Base-by-base conservation (phyloP, 2,888 invertebrate genomes). In the Platerodrilus igneus region DNA sequence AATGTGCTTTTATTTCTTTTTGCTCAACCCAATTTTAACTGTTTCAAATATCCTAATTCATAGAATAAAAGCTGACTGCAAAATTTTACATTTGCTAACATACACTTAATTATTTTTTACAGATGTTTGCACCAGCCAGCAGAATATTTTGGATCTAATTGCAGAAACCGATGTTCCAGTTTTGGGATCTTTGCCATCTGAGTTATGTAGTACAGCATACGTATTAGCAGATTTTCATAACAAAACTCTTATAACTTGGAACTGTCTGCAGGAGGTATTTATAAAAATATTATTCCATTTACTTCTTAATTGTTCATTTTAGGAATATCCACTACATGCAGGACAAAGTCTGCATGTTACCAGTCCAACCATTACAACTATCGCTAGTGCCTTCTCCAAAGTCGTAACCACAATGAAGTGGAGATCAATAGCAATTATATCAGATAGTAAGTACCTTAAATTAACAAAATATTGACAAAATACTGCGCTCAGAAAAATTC, bases 361-460 rank as follows among this genome's bases (percentile, higher is more conserved):
- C 3, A 41, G 45, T 13, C 72, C 75, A 6, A 69, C 73, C 19
- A 62, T 73, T 32, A 60, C 67, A 22, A 64, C 70, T 34, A 65
- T 73, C 48, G 71, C 74, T 7, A 64, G 64, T 29, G 72, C 71
- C 15, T 64, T 75, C 39, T 63, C 69, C 5, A 66, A 68, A 52
- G 64, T 74, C 40, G 70, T 74, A 47, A 59, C 63, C 43, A 70
- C 70, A 44, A 71, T 76, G 61, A 69, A 68, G 47, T 76, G 76
- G 75, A 75, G 70, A 62, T 71, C 72, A 11, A 69, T 73, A 22
- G 71, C 72, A 22, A 66, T 77, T 41, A 66, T 77, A 47, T 68
- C 73, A 25, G 68, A 69, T 51, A 72, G 77, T 76, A 60, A 70
- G 69, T 65, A 41, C 28, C 22, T n/a, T n/a, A n/a, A n/a, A n/a